These are phyloP conservation scores for Myripristis jacobus DNA, from an alignment of 2,797 vertebrate species.

Conservation along the genomic window DNA sequence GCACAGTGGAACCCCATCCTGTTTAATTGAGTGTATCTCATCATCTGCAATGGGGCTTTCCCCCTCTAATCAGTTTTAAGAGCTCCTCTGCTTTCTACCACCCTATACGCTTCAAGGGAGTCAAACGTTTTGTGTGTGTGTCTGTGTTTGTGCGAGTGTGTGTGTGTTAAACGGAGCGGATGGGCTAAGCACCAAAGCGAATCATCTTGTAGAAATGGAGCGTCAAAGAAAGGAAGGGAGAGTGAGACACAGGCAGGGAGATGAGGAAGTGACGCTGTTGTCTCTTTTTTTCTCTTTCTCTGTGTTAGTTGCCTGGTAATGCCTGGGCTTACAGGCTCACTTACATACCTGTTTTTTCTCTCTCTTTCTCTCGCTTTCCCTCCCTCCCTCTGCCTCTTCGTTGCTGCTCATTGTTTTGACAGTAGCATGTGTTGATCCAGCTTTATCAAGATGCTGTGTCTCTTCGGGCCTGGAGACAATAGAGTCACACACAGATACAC, in stretches of 20 bases:
- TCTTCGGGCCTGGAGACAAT: constrained; percentile 29
- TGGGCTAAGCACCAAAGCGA: constrained; percentile 56
- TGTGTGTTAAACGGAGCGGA: constrained; percentile 57
- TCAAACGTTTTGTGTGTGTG: constrained; percentile 6
- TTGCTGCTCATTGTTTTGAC: background rate
- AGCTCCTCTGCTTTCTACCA: constrained; percentile 63
- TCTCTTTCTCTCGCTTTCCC: background rate
- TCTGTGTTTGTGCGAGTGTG: constrained; percentile 5
- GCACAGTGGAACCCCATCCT: constrained; percentile 62
- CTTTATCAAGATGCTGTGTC: constrained; percentile 23
- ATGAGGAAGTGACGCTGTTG: constrained; percentile 20
- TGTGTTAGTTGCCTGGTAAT: background rate
- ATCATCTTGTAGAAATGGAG: constrained; percentile 61
- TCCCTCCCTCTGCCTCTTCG: background rate
- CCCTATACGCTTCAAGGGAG: constrained; percentile 54
- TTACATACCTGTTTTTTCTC: no score
- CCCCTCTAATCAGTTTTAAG: constrained; percentile 74
- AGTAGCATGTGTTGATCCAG: constrained; percentile 40
- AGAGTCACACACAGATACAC: constrained; percentile 52
- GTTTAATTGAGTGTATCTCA: constrained; percentile 81
- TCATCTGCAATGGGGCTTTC: constrained; percentile 68
- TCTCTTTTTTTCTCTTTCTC: background rate
- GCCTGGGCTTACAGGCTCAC: background rate
- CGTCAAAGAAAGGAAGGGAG: constrained; percentile 32
- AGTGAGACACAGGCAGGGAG: constrained; percentile 19